Evolutionary conservation across 1,140 invertebrate species (phyloP).

Genomic region (Apis dorsata): DNA sequence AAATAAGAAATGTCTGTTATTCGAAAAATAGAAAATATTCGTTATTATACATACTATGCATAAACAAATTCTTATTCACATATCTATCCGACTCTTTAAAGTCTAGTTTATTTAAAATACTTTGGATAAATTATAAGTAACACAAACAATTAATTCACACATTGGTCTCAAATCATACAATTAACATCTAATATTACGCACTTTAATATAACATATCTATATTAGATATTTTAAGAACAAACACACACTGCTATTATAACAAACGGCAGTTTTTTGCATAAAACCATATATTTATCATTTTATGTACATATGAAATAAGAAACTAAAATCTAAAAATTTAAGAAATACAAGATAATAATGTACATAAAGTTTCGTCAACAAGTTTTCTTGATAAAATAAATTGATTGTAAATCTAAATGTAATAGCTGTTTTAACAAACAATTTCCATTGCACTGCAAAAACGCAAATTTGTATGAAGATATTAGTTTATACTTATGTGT

Average conservation of each 20-base stretch:
- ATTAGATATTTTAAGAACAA: conserved; percentile 39
- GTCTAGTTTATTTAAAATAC: conserved; percentile 41
- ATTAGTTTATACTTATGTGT: conserved; percentile 33
- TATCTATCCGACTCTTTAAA: conserved; percentile 30
- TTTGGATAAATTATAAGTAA: conserved; percentile 41
- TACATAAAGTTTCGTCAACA: conserved; percentile 38
- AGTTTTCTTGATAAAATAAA: conserved; percentile 32
- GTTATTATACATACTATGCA: conserved; percentile 40
- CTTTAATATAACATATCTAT: conserved; percentile 37
- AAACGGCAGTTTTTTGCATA: conserved; percentile 45
- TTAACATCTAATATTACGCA: conserved; percentile 40
- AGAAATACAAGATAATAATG: conserved; percentile 34
- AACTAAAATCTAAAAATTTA: conserved; percentile 43
- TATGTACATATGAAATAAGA: conserved; percentile 53
- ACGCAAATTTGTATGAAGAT: conserved; percentile 29
- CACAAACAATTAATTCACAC: conserved; percentile 35
- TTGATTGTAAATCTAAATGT: conserved; percentile 33
- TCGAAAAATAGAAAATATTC: conserved; percentile 50
- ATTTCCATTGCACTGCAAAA: conserved; percentile 41
- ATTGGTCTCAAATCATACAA: conserved; percentile 40
- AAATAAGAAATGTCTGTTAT: conserved; percentile 45
- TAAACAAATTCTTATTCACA: conserved; percentile 47
- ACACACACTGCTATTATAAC: conserved; percentile 42
- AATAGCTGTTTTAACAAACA: conserved; percentile 28
- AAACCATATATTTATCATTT: conserved; percentile 52